Conservation (phyloP, 1,140 invertebrate species). For the Dysdera silvatica region DNA sequence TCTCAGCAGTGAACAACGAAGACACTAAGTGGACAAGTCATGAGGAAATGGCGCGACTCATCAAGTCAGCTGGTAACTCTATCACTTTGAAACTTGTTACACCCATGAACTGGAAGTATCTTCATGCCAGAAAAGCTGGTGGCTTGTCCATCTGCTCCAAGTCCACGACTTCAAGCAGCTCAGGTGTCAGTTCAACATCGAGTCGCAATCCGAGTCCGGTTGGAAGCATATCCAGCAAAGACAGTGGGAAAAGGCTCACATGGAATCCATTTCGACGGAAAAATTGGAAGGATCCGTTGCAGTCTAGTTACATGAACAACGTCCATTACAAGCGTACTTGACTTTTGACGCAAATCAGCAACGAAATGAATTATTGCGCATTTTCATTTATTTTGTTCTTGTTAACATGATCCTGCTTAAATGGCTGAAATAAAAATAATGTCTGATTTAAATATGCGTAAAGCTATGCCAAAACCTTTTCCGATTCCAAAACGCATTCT, state of each 20-base stretch:
- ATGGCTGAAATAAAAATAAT: too few species aligned
- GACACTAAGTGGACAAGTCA: slow-evolving; percentile 92
- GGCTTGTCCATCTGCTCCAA: slow-evolving; percentile 25
- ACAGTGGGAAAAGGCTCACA: slow-evolving; percentile 7
- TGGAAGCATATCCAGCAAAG: slow-evolving; percentile 15
- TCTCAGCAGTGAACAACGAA: slow-evolving; percentile 73
- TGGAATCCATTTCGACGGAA: slow-evolving; percentile 25
- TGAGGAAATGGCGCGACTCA: slow-evolving; percentile 79
- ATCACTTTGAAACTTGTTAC: slow-evolving; percentile 73
- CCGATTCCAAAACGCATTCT: too few species aligned
- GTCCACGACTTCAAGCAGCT: slow-evolving; percentile 24
- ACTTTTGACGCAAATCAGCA: too few species aligned
- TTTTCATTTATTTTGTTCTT: too few species aligned
- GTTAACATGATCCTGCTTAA: too few species aligned
- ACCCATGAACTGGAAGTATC: slow-evolving; percentile 73
- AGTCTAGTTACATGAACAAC: slow-evolving; percentile 22
- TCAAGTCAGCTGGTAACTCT: slow-evolving; percentile 60
- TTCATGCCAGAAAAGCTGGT: slow-evolving; percentile 53
- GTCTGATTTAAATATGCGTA: too few species aligned
- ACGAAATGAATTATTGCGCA: too few species aligned
- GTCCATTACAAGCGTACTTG: slow-evolving; percentile 15
- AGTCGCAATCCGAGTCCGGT: slow-evolving; percentile 24
- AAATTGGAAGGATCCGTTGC: slow-evolving; percentile 21
- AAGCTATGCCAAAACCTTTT: too few species aligned
- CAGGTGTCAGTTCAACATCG: slow-evolving; percentile 19